phyloP scores from a whole-genome alignment of 2,888 invertebrate genomes.

The Acrobasis suavella region DNA sequence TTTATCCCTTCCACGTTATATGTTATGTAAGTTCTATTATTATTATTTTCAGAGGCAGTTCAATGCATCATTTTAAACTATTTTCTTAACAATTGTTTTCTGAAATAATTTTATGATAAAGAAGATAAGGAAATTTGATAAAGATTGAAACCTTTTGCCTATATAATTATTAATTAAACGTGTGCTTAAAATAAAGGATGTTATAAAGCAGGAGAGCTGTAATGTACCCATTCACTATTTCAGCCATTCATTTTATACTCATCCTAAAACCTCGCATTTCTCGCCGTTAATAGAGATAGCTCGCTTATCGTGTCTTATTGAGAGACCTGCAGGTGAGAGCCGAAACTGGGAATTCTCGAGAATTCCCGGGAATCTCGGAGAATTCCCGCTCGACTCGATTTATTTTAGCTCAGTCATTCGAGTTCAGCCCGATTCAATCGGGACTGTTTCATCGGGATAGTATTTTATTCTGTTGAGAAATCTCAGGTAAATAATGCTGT shows the following conservation, averaged over 20 bases:
- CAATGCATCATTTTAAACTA: too few relatives aligned
- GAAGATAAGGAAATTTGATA: too few relatives aligned
- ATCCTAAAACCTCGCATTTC: neutral
- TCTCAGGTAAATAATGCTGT: neutral
- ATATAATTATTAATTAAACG: too few relatives aligned
- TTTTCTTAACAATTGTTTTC: too few relatives aligned
- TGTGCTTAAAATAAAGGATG: too few relatives aligned
- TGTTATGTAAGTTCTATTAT: too few relatives aligned
- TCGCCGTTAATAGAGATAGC: neutral
- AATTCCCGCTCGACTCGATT: neutral
- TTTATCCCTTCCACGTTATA: too few relatives aligned
- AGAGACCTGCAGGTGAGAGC: constrained; percentile 10
- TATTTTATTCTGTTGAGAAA: neutral
- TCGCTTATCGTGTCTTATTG: constrained; percentile 2
- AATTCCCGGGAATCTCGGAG: neutral
- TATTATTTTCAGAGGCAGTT: too few relatives aligned
- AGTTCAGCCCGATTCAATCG: neutral
- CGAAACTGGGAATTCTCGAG: constrained; percentile 3
- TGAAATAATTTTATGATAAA: too few relatives aligned
- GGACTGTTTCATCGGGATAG: neutral
- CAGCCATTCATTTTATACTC: neutral
- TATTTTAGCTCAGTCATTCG: constrained; percentile 4
- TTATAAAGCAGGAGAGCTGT: too few relatives aligned
- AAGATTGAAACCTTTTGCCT: too few relatives aligned
- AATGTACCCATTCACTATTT: neutral